A percentile compares a stretch with the other conserved stretches of the same genome.
phyloP scores from a whole-genome alignment of 2,888 invertebrate species.

The Mechanitis mazaeus region DNA sequence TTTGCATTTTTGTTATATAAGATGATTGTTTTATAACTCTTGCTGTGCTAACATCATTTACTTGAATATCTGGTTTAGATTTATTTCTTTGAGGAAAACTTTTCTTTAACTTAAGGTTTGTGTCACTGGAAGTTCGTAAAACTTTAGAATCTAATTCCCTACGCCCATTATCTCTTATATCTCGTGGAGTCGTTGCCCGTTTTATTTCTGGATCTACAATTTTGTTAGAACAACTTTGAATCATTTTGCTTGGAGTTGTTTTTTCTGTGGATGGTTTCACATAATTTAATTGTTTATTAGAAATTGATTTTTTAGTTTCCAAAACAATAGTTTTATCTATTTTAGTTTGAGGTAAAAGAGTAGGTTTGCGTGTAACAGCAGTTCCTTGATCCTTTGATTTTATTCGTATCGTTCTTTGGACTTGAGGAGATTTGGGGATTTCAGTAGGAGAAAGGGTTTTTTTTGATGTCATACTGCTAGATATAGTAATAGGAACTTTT shows the following conservation, averaged over 20 bases:
- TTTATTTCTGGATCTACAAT: slow-evolving; percentile 50
- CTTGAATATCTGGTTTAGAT: slow-evolving; percentile 71
- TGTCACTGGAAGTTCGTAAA: slow-evolving; percentile 76
- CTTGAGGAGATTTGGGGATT: slow-evolving; percentile 58
- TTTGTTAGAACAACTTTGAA: slow-evolving; percentile 37
- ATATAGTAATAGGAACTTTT: slow-evolving; percentile 44
- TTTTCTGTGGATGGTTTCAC: slow-evolving; percentile 36
- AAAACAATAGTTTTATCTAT: slow-evolving; percentile 43
- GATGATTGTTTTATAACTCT: slow-evolving; percentile 44
- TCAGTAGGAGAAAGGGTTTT: slow-evolving; percentile 49
- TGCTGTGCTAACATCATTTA: slow-evolving; percentile 50
- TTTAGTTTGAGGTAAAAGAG: slow-evolving; percentile 49
- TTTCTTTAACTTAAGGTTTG: slow-evolving; percentile 70
- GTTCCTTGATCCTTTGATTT: slow-evolving; percentile 53
- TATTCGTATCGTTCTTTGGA: slow-evolving; percentile 47
- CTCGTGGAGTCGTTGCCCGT: slow-evolving; percentile 52
- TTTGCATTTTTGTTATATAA: slow-evolving; percentile 40
- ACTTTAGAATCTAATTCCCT: slow-evolving; percentile 65
- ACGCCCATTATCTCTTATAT: slow-evolving; percentile 53
- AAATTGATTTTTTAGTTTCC: slow-evolving; percentile 49
- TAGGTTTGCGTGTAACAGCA: slow-evolving; percentile 48
- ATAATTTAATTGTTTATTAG: slow-evolving; percentile 48
- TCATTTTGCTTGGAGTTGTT: slow-evolving; percentile 38
- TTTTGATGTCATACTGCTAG: slow-evolving; percentile 60
- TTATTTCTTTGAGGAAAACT: slow-evolving; percentile 61